Evolutionary conservation across 2,113 vertebrate genomes (phyloP), one percentile per base, ranked within the genome.

Genomic region (Montifringilla adamsi): DNA sequence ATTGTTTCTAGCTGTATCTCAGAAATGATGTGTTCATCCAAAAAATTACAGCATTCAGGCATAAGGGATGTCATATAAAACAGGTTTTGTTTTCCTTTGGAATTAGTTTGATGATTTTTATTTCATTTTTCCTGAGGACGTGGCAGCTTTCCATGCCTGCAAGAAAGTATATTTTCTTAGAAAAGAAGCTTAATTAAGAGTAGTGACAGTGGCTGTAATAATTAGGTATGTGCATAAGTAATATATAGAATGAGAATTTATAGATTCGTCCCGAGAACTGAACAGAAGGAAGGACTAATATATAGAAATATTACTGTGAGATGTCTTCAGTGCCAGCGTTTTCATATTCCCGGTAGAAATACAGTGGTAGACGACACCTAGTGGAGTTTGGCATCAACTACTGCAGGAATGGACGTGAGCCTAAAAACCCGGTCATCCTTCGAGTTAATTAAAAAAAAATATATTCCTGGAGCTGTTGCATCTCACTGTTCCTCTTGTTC

Each of bases 351-450:
- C 49, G 20, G 49, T 66, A 84, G 88, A 94, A 97, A 91, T 41
- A 33, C 62, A 96, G 95, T 15, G n/a, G 56, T 91, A 89, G 74
- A 30, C 67, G 91, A 95, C 95, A 96, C 89, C 95, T 97, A 88
- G 87, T 97, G 96, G 94, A 27, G 27, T 44, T 52, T 52, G 26
- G 6, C 39, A 5, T 73, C 37, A 93, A 95, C 52, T 91, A 8
- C 94, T 91, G 7, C 91, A 90, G 72, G 30, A 19, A 46, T 20
- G 39, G 43, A 6, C n/a, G 9, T 27, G 20, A 59, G 19, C 30
- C n/a, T 69, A 6, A 46, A 49, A 67, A 30, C 50, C 11, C 31
- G 10, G 23, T 73, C 31, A 19, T 69, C 26, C 10, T 4, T 39
- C 39, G 30, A 72, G 47, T 55, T 66, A n/a, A 69, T 12, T 4